phyloP scores from a whole-genome alignment of 2,797 vertebrate genomes.

The Brachyalestes nurse region DNA sequence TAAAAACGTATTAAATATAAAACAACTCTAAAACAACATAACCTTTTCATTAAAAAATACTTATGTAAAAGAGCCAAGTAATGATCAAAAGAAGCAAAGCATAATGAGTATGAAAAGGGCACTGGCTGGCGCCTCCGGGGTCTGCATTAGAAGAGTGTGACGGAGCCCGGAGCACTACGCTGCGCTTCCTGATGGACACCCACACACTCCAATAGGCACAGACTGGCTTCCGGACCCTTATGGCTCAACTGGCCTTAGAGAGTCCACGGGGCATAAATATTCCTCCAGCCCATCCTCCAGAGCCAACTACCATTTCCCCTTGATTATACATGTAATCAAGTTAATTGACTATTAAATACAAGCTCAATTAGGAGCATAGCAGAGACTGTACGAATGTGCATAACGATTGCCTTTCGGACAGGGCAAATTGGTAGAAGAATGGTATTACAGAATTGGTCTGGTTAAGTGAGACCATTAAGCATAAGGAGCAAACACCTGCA shows the following conservation, averaged over 20 bases:
- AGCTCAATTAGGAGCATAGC: constrained; percentile 67
- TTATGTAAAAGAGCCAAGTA: constrained; percentile 16
- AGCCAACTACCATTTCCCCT: constrained; percentile 48
- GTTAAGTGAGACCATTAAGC: constrained; percentile 59
- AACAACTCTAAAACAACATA: constrained; percentile 31
- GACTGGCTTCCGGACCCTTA: constrained; percentile 37
- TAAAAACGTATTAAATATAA: constrained; percentile 36
- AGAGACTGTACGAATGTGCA: constrained; percentile 64
- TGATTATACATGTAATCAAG: constrained; percentile 72
- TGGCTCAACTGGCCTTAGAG: constrained; percentile 35
- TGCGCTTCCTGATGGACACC: constrained; percentile 56
- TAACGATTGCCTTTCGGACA: constrained; percentile 60
- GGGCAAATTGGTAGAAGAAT: constrained; percentile 73
- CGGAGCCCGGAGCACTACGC: constrained; percentile 19
- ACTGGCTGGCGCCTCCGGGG: constrained; percentile 30
- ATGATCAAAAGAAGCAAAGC: constrained; percentile 26
- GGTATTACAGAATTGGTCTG: constrained; percentile 70
- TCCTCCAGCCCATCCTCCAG: constrained; percentile 8
- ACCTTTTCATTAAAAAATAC: constrained; percentile 21
- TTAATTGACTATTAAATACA: constrained; percentile 77
- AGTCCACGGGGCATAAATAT: constrained; percentile 31
- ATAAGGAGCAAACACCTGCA: constrained; percentile 69
- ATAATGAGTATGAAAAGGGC: constrained; percentile 24
- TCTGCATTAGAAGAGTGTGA: constrained; percentile 4
- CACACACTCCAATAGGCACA: constrained; percentile 53